Conservation (phyloP, 2,888 invertebrate species). For the Embidobia sp. region DNA sequence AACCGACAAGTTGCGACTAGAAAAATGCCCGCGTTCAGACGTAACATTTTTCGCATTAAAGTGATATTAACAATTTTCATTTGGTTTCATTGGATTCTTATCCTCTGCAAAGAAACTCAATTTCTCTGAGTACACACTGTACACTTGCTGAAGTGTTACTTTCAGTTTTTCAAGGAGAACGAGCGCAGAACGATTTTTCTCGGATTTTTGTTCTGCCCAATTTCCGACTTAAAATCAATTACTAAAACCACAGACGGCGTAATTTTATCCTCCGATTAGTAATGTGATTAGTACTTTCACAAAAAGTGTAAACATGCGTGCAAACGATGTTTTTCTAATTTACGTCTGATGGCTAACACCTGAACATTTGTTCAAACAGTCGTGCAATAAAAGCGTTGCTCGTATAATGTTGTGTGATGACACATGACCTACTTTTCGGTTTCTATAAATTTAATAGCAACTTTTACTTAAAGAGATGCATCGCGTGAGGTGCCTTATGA, state of each 20-base stretch:
- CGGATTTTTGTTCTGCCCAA: slow-evolving; percentile 20
- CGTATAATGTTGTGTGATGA: slow-evolving; percentile 54
- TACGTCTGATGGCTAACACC: slow-evolving; percentile 9
- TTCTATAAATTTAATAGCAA: slow-evolving; percentile 57
- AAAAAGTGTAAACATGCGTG: slow-evolving; percentile 4
- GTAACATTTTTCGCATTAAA: slow-evolving; percentile 10
- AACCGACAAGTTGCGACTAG: neutral
- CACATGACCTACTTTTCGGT: slow-evolving; percentile 55
- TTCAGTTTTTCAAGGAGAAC: slow-evolving; percentile 47
- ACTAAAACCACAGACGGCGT: neutral
- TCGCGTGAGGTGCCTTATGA: slow-evolving; percentile 33
- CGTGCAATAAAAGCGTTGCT: slow-evolving; percentile 35
- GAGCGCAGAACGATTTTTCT: slow-evolving; percentile 37
- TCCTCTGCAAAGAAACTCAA: slow-evolving; percentile 11
- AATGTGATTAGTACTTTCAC: slow-evolving; percentile 3
- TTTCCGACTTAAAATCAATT: slow-evolving; percentile 23
- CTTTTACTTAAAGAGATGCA: slow-evolving; percentile 43
- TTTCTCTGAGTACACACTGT: too few species aligned
- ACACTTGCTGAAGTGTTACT: slow-evolving; percentile 19
- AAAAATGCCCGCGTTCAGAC: slow-evolving; percentile 6
- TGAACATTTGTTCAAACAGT: slow-evolving; percentile 17
- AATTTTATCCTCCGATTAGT: neutral
- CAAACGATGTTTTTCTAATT: neutral
- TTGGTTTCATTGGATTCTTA: too few species aligned
- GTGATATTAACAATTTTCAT: slow-evolving; percentile 1